Evolutionary conservation across 2,797 vertebrate genomes (phyloP).

Genomic region (Urocyon cinereoargenteus): DNA sequence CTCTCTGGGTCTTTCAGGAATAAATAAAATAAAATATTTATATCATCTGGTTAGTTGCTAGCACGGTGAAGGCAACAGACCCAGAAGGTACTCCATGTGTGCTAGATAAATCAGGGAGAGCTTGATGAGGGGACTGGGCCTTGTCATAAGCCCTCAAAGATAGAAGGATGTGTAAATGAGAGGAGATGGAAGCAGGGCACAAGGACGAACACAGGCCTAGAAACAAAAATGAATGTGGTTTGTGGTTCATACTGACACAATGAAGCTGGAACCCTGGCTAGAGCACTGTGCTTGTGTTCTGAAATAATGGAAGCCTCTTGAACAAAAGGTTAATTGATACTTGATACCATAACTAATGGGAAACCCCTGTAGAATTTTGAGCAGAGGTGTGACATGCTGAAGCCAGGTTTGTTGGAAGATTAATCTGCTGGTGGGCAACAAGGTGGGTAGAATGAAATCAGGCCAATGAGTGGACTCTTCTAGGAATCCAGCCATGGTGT

Average conservation of each 20-base stretch:
- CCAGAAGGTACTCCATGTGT: neutral
- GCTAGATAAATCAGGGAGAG: neutral
- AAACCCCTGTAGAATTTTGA: conserved; percentile 27
- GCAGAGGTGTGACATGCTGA: conserved; percentile 23
- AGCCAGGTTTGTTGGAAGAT: neutral
- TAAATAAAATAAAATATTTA: neutral
- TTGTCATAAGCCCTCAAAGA: neutral
- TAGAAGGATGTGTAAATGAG: neutral
- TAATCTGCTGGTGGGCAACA: neutral
- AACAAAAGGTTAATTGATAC: conserved; percentile 41
- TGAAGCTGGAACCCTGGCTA: neutral
- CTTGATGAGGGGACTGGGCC: neutral
- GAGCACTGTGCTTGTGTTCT: neutral
- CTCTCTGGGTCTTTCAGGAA: no score
- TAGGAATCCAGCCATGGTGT: conserved; percentile 9
- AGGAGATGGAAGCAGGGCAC: neutral
- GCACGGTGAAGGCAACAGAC: neutral
- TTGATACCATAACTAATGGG: neutral
- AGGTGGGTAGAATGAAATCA: conserved; percentile 26
- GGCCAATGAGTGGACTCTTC: neutral
- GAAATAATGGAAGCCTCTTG: neutral
- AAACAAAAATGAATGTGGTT: neutral
- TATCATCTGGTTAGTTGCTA: conserved; percentile 24
- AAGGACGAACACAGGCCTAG: neutral
- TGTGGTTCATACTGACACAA: neutral